Conservation (phyloP, 2,888 invertebrate species). For the Zelleria hepariella region DNA sequence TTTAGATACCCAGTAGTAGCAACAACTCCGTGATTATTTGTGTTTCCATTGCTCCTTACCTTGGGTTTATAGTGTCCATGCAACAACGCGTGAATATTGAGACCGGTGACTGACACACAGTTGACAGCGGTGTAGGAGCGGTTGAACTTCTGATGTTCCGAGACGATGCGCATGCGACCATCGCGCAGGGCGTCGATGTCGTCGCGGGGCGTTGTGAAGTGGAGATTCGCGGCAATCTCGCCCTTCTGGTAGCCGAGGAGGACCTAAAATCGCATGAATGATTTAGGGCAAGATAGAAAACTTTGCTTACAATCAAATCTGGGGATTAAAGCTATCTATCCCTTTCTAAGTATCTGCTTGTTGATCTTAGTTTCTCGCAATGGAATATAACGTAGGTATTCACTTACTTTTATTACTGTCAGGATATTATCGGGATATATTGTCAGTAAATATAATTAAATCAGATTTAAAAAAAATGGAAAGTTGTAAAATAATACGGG, state of each 20-base stretch:
- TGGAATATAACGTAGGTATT: no score
- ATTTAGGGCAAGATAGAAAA: background rate
- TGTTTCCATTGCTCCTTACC: conserved; percentile 31
- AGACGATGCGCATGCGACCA: conserved; percentile 70
- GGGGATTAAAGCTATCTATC: background rate
- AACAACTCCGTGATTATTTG: no score
- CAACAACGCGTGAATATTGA: conserved; percentile 42
- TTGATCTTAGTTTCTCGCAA: no score
- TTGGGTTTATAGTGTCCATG: conserved; percentile 42
- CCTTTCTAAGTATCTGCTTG: background rate
- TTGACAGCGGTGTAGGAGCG: conserved; percentile 58
- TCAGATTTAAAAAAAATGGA: no score
- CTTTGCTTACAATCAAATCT: background rate
- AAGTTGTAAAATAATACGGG: no score
- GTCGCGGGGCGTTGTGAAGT: conserved; percentile 72
- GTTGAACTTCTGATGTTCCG: conserved; percentile 65
- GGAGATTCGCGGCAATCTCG: conserved; percentile 79
- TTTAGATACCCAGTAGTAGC: no score
- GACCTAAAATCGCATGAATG: conserved; percentile 42
- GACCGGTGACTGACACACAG: conserved; percentile 39
- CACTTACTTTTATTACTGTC: background rate
- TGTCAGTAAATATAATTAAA: background rate
- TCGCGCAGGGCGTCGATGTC: conserved; percentile 63
- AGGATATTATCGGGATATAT: background rate
- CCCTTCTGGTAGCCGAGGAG: conserved; percentile 77